These are phyloP conservation scores for Pluvialis apricaria DNA, from an alignment of 2,113 vertebrate genomes.

Conservation along the genomic window DNA sequence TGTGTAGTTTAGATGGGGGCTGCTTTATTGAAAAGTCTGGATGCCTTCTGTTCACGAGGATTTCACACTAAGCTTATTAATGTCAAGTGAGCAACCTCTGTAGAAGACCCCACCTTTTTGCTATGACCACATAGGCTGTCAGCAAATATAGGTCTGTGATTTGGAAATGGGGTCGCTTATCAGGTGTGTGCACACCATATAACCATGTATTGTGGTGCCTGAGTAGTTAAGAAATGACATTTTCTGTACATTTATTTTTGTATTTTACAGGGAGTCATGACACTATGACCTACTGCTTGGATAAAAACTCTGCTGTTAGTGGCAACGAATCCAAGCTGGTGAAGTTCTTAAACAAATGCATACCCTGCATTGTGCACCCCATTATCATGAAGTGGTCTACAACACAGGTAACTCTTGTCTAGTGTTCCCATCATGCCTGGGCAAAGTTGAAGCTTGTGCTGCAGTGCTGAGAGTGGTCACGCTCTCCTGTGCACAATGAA, in stretches of 20 bases:
- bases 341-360: constrained; percentile 74
- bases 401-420: constrained; percentile 77
- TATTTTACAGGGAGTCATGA: constrained; percentile 84
- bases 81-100: background rate
- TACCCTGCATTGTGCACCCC: constrained; percentile 78
- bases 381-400: constrained; percentile 85
- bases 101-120: background rate
- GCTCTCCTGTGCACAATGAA: background rate
- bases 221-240: background rate
- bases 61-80: background rate
- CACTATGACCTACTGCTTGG: constrained; percentile 89
- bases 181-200: background rate
- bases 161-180: background rate
- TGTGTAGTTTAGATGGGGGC: background rate
- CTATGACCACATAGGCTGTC: background rate
- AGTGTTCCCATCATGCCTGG: fast-evolving
- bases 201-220: background rate
- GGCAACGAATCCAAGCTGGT: constrained; percentile 77
- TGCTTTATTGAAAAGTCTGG: background rate
- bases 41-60: background rate
- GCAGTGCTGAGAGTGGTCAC: background rate
- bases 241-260: background rate
- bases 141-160: background rate
- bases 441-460: background rate
- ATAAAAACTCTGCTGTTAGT: constrained; percentile 79